Conservation (phyloP, 2,888 invertebrate genomes). For the Machimus rusticus region DNA sequence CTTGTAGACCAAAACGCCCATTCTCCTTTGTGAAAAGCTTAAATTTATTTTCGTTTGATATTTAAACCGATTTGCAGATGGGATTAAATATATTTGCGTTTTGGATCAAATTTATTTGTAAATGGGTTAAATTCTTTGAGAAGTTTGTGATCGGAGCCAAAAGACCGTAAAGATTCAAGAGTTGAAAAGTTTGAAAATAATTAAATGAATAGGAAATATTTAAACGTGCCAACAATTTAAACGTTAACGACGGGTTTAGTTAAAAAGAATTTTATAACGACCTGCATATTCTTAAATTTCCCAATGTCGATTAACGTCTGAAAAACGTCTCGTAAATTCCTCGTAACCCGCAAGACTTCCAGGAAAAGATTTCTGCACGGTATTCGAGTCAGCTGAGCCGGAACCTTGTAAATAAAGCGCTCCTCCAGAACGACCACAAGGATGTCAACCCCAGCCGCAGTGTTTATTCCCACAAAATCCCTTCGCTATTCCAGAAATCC, state of each 20-base stretch:
- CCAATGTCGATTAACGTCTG: not conserved
- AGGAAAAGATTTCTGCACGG: not conserved
- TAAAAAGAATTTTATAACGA: not conserved
- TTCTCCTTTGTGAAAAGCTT: no score
- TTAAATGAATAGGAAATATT: not conserved
- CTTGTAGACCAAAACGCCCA: no score
- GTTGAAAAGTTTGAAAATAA: no score
- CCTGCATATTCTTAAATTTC: not conserved
- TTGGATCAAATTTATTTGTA: no score
- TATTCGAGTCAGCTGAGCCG: not conserved
- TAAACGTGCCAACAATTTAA: not conserved
- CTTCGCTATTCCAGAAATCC: not conserved
- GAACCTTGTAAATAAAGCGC: not conserved
- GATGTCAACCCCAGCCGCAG: not conserved
- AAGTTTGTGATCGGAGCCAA: no score
- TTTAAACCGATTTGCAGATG: no score
- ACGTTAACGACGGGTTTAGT: not conserved
- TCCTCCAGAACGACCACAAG: not conserved
- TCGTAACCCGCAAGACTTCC: not conserved
- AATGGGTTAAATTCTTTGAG: no score
- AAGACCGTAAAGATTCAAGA: no score
- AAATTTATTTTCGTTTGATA: no score
- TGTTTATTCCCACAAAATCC: not conserved
- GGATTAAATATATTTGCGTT: no score
- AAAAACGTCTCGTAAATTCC: not conserved